Conservation (phyloP, 1,140 invertebrate species). For the Hycleus cichorii region DNA sequence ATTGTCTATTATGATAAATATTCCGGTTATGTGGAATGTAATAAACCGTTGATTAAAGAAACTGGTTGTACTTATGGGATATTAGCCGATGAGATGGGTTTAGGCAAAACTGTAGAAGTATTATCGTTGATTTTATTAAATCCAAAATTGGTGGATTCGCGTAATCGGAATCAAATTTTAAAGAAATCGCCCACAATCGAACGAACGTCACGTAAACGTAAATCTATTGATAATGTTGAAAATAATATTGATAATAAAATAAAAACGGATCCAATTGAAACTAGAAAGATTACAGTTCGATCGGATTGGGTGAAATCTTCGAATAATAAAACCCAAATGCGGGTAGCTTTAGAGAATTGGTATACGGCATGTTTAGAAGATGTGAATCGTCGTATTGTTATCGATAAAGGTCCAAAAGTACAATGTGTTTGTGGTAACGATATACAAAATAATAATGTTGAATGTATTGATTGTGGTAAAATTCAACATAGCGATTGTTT, state of each 20-base stretch:
- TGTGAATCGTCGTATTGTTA: slow-evolving; percentile 8
- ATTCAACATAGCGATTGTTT: slow-evolving; percentile 58
- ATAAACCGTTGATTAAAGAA: slow-evolving; percentile 33
- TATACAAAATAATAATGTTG: slow-evolving; percentile 32
- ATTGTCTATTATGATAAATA: slow-evolving; percentile 49
- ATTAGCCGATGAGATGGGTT: slow-evolving; percentile 77
- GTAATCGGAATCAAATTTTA: too few species aligned
- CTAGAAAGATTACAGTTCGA: slow-evolving; percentile 21
- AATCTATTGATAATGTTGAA: too few species aligned
- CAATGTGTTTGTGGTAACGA: slow-evolving; percentile 38
- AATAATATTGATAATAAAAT: too few species aligned
- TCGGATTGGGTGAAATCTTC: slow-evolving; percentile 17
- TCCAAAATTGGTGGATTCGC: slow-evolving; percentile 29
- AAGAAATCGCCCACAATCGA: too few species aligned
- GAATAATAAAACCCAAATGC: slow-evolving; percentile 19
- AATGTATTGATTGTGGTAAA: slow-evolving; percentile 50
- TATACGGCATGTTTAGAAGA: slow-evolving; percentile 26
- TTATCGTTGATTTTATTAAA: slow-evolving; percentile 70
- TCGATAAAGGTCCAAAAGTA: neutral
- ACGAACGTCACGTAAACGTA: too few species aligned
- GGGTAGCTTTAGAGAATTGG: slow-evolving; percentile 27
- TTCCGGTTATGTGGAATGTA: slow-evolving; percentile 40
- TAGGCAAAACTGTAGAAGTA: slow-evolving; percentile 43
- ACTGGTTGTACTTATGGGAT: slow-evolving; percentile 59
- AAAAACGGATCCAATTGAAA: neutral